Evolutionary conservation across 2,113 vertebrate species (phyloP).

Genomic region (Tragelaphus buxtoni): DNA sequence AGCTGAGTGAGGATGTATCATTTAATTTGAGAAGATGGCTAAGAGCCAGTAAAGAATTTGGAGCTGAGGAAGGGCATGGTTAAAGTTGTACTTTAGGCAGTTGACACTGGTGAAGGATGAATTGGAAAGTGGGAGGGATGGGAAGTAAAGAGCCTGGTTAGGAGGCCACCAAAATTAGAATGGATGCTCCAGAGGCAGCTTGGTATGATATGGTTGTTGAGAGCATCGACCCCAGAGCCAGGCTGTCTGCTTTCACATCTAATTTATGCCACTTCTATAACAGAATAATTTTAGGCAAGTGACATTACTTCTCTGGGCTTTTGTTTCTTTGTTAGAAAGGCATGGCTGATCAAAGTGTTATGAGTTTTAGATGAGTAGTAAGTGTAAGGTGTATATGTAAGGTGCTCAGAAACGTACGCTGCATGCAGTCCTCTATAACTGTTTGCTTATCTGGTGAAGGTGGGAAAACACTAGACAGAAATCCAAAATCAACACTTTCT

Average conservation of each 20-base stretch:
- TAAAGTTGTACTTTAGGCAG: not conserved
- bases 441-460: not conserved
- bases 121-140: not conserved
- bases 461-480: not conserved
- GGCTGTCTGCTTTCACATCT: not conserved
- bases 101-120: not conserved
- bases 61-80: not conserved
- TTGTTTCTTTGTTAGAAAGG: not conserved
- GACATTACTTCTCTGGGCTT: not conserved
- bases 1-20: not conserved
- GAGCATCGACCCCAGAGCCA: not conserved
- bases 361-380: not conserved
- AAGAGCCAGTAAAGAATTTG: not conserved
- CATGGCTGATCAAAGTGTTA: not conserved
- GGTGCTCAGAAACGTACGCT: not conserved
- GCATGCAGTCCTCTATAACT: not conserved
- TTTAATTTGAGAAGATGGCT: not conserved
- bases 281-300: not conserved
- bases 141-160: not conserved
- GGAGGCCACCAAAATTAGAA: not conserved
- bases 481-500: not conserved
- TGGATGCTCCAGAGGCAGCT: not conserved
- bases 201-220: not conserved
- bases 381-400: not conserved
- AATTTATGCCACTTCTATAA: not conserved